A percentile compares a stretch with the other conserved stretches of the same genome.
Conservation (phyloP, 2,888 invertebrate genomes). For the Chymomyza procnemis region DNA sequence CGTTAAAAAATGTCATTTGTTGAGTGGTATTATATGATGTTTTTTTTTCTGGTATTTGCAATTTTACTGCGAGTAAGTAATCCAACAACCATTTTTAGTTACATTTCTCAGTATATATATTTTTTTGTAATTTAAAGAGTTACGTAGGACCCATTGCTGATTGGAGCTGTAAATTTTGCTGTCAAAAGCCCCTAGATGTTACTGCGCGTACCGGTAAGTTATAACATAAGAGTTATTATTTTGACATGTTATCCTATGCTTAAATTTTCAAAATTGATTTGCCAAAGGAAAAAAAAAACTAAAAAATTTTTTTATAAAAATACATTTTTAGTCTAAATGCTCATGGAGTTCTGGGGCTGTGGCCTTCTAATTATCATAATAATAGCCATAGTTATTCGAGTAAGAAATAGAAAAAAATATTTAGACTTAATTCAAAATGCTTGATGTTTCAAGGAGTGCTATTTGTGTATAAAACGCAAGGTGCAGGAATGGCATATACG, state of each 20-base stretch:
- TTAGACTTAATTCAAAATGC: not conserved
- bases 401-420: slow-evolving; percentile 40
- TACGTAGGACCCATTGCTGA: slow-evolving; percentile 52
- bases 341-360: slow-evolving; percentile 55
- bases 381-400: slow-evolving; percentile 46
- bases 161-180: slow-evolving; percentile 17
- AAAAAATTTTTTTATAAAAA: not conserved
- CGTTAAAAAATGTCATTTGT: slow-evolving; percentile 42
- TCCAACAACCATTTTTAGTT: not conserved
- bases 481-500: slow-evolving; percentile 48
- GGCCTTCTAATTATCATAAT: slow-evolving; percentile 49
- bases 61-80: slow-evolving; percentile 55
- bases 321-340: slow-evolving; percentile 31
- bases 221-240: not conserved
- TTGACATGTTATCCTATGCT: not conserved
- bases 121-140: no score
- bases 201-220: slow-evolving; percentile 38
- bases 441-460: slow-evolving; percentile 49
- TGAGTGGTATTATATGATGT: slow-evolving; percentile 52
- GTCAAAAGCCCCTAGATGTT: slow-evolving; percentile 9
- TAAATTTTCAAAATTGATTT: not conserved
- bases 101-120: no score
- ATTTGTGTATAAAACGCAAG: slow-evolving; percentile 51
- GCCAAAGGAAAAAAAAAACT: not conserved
- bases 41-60: slow-evolving; percentile 49